Percentiles rank a stretch among this genome's conserved stretches.
These are phyloP conservation scores for Tipula helvola DNA, from an alignment of 2,888 invertebrate genomes.

Conservation along the genomic window DNA sequence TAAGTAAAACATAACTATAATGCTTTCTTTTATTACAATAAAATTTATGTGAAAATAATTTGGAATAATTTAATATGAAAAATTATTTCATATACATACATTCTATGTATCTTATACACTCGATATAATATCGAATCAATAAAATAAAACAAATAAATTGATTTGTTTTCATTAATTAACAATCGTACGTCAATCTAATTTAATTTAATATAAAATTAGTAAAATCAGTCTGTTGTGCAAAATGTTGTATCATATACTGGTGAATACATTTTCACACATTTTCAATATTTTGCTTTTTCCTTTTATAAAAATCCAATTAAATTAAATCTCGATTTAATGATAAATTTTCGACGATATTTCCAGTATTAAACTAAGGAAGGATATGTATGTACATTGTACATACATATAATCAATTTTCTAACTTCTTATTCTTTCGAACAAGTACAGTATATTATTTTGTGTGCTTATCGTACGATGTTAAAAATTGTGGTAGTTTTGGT, in stretches of 20 bases:
- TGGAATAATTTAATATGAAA: not conserved
- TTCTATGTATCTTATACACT: not conserved
- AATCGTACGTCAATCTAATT: not conserved
- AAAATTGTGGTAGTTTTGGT: not conserved
- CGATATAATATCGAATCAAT: not conserved
- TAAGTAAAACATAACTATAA: too few species aligned
- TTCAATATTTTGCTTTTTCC: not conserved
- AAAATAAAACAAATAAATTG: not conserved
- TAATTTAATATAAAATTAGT: not conserved
- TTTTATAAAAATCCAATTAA: not conserved
- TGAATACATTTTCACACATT: not conserved
- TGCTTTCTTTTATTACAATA: too few species aligned
- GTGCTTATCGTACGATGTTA: not conserved
- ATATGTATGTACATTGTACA: not conserved
- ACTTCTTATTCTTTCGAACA: not conserved
- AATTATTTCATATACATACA: not conserved
- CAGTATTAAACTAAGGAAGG: not conserved
- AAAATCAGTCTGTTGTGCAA: not conserved
- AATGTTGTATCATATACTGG: not conserved
- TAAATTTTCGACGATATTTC: not conserved
- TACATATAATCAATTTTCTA: not conserved
- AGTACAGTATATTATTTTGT: not conserved
- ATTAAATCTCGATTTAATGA: not conserved
- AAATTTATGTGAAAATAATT: not conserved
- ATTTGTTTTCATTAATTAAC: not conserved